Conservation (phyloP, 2,888 invertebrate species). For the Calameuta filiformis region DNA sequence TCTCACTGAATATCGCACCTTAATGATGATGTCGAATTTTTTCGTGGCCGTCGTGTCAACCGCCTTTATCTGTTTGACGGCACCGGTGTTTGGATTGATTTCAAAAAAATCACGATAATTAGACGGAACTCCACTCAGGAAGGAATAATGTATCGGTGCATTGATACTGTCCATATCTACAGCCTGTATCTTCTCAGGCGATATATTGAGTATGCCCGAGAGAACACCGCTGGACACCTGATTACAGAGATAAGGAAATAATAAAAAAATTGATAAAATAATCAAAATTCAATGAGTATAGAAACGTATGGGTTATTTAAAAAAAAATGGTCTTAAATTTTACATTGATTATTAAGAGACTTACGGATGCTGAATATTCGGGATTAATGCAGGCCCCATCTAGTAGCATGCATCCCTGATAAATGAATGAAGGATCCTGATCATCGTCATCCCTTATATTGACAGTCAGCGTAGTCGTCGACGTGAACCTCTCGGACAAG, state of each 20-base stretch:
- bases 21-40: conserved; percentile 83
- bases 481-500: conserved; percentile 79
- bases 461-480: conserved; percentile 87
- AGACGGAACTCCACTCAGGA: conserved; percentile 83
- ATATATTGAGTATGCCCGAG: conserved; percentile 84
- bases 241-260: neutral
- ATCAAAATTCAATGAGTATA: neutral
- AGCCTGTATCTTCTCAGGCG: conserved; percentile 90
- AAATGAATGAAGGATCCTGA: conserved; percentile 90
- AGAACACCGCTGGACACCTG: conserved; percentile 85
- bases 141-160: conserved; percentile 83
- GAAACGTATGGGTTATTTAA: neutral
- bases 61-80: conserved; percentile 82
- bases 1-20: conserved; percentile 67
- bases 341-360: conserved; percentile 51
- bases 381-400: conserved; percentile 90
- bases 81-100: conserved; percentile 83
- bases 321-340: neutral
- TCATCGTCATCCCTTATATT: conserved; percentile 91
- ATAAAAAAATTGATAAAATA: too few species aligned
- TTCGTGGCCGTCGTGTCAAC: conserved; percentile 84
- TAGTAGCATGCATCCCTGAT: conserved; percentile 84
- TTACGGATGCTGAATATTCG: conserved; percentile 85
- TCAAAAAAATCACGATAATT: conserved; percentile 84
- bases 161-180: conserved; percentile 91